phyloP scores from a whole-genome alignment of 2,797 vertebrate species.

The Falco naumanni region DNA sequence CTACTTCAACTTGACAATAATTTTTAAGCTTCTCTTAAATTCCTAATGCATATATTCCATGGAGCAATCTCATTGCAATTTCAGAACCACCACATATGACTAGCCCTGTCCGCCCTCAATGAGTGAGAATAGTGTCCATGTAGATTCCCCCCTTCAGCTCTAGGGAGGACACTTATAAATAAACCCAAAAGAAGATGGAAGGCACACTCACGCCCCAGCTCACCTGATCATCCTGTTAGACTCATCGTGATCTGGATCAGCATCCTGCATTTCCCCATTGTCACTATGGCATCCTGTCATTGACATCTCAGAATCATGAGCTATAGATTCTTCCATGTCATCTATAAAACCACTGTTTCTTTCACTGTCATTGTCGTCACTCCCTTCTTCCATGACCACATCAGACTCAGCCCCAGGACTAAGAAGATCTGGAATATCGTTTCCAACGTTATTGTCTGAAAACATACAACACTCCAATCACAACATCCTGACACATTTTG shows the following conservation, averaged over 20 bases:
- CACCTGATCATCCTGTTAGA: slow-evolving; percentile 94
- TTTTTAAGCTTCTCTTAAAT: not conserved
- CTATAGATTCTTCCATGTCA: slow-evolving; percentile 90
- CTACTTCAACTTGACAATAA: not conserved
- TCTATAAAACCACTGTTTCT: slow-evolving; percentile 86
- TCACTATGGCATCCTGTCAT: slow-evolving; percentile 83
- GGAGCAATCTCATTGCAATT: not conserved
- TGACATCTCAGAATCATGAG: slow-evolving; percentile 82
- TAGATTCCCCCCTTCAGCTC: not conserved
- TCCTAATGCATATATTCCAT: not conserved
- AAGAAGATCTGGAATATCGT: slow-evolving; percentile 84
- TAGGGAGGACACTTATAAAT: not conserved
- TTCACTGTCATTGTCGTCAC: slow-evolving; percentile 91
- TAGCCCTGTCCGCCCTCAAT: not conserved
- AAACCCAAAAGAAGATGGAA: not conserved
- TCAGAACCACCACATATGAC: not conserved
- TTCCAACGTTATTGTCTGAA: slow-evolving; percentile 14
- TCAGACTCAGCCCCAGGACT: slow-evolving; percentile 95
- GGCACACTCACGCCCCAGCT: not conserved
- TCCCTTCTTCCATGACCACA: slow-evolving; percentile 90
- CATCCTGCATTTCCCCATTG: slow-evolving; percentile 87
- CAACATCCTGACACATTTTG: not conserved
- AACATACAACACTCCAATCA: not conserved
- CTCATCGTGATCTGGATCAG: slow-evolving; percentile 87
- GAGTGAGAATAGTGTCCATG: not conserved